These are phyloP conservation scores for Lathronympha strigana DNA, from an alignment of 2,888 invertebrate species.

Conservation along the genomic window DNA sequence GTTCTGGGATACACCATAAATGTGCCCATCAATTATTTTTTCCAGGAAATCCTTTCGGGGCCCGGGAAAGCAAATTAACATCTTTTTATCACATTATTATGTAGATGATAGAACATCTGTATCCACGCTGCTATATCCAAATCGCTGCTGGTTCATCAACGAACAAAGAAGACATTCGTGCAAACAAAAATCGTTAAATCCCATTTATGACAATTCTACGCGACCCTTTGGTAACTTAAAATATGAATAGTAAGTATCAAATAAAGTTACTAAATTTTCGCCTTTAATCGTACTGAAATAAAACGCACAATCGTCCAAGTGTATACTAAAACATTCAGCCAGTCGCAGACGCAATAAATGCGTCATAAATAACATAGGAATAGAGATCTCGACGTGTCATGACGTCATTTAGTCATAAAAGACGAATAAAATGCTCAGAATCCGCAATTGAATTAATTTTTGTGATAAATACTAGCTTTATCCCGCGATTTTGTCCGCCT, in stretches of 20 bases:
- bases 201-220: background rate
- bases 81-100: too few species aligned
- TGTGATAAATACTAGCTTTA: too few species aligned
- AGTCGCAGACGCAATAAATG: slow-evolving; percentile 32
- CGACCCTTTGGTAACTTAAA: slow-evolving; percentile 2
- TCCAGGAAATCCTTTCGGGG: too few species aligned
- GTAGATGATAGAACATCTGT: too few species aligned
- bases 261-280: background rate
- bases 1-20: too few species aligned
- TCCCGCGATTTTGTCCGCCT: too few species aligned
- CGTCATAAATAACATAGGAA: slow-evolving; percentile 35
- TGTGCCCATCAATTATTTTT: too few species aligned
- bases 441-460: slow-evolving; percentile 26
- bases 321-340: background rate
- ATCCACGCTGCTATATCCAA: too few species aligned
- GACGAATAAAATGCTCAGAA: slow-evolving; percentile 26
- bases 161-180: too few species aligned
- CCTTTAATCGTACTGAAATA: background rate
- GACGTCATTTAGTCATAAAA: slow-evolving; percentile 33
- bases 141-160: too few species aligned
- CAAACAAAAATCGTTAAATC: background rate
- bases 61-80: too few species aligned
- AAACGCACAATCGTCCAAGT: background rate
- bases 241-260: background rate
- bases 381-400: slow-evolving; percentile 28